A percentile compares a stretch with the other conserved stretches of the same genome.
phyloP scores from a whole-genome alignment of 2,113 vertebrate species.

The Damaliscus lunatus region DNA sequence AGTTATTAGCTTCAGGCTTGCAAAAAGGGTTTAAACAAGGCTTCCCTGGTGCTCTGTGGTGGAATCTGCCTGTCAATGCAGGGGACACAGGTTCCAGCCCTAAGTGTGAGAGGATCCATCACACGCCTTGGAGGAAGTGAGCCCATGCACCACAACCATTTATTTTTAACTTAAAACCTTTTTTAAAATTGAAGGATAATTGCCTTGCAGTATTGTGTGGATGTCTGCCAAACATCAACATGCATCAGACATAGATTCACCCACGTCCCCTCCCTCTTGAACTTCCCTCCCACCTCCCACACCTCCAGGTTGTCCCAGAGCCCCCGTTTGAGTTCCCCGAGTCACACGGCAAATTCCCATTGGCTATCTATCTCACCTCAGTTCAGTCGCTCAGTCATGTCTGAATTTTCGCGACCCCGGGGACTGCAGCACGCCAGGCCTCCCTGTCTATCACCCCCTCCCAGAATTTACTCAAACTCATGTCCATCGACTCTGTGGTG shows the following conservation, averaged over 20 bases:
- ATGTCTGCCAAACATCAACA: neutral
- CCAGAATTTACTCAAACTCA: neutral
- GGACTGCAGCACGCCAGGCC: fast-evolving
- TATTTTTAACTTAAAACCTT: neutral
- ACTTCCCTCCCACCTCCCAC: neutral
- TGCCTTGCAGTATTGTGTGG: neutral
- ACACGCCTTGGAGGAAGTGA: neutral
- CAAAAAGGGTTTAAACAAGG: neutral
- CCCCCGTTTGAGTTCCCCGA: fast-evolving
- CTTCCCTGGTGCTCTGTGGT: neutral
- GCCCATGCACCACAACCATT: fast-evolving
- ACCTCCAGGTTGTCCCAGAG: neutral
- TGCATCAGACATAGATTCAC: neutral
- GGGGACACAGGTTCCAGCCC: neutral
- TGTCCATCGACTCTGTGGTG: fast-evolving
- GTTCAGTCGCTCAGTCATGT: fast-evolving
- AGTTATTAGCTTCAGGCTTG: too few species aligned
- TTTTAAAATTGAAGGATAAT: neutral
- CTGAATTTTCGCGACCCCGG: fast-evolving
- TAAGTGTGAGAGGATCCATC: neutral
- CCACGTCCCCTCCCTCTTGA: fast-evolving
- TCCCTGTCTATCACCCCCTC: neutral
- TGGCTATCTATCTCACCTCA: neutral
- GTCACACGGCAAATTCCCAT: neutral
- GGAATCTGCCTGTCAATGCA: neutral